Evolutionary conservation across 1,140 invertebrate species (phyloP), one percentile per base, ranked within the genome.

Genomic region (Panagrolaimus sp.): DNA sequence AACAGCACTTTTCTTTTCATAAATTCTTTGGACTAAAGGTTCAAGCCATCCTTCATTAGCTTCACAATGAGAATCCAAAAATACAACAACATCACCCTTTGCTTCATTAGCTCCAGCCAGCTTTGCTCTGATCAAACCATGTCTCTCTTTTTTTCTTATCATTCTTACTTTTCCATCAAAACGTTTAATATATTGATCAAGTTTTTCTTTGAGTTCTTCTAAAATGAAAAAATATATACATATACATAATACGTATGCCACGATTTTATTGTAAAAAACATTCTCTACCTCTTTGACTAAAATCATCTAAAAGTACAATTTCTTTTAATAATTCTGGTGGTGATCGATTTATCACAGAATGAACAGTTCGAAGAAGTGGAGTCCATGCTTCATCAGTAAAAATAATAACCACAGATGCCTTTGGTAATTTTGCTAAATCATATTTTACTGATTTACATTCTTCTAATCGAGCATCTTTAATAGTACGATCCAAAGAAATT

Each of bases 11-110:
- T 87, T 84, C 47, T 92, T 90, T 72, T 92, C 88, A 80, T 89
- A 88, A 70, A 95, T 91, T 69, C 91, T 85, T 71, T 89, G 87
- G 51, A 96, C 84, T 53, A 96, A 83, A 3, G 93, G 93, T 82
- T 94, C 89, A 66, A 93, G 86, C 91, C 91, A 93, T 78, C 89
- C 87, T 63, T 85, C 78, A 68, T 87, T 89, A n/a, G 88, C 88
- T 87, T 96, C 93, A 85, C 92, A 95, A 84, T 96, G 93, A n/a
- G 92, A 91, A 85, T 96, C 93, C 45, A 95, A 86, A 84, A 96
- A 95, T n/a, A 94, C 87, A 16, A 96, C 84, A 23, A 92, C 90
- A 82, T 94, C 89, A 0, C 91, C 92, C 25, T 82, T 86, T 8
- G 92, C 91, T 57, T 85, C 84, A 63, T 88, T 86, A 1, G 92